A percentile compares a stretch with the other conserved stretches of the same genome.
These are phyloP conservation scores for Cottus gobio DNA, from an alignment of 2,113 vertebrate genomes.

Conservation along the genomic window DNA sequence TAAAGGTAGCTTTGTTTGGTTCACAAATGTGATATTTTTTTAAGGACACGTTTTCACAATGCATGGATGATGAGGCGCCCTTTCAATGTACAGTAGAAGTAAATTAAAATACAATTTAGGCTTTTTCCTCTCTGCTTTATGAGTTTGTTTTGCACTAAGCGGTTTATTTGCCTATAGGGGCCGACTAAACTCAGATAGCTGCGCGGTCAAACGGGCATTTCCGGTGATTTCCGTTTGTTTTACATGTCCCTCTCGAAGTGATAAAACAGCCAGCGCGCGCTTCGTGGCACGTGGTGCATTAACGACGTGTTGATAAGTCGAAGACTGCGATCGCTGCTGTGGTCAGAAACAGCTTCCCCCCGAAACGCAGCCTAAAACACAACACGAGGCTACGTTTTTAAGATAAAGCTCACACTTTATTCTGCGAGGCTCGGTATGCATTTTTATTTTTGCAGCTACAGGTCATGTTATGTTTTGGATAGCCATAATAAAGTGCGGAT, in stretches of 20 bases:
- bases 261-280: slow-evolving; percentile 24
- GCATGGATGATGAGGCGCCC: neutral
- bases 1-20: neutral
- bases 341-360: neutral
- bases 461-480: slow-evolving; percentile 15
- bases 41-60: neutral
- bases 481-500: slow-evolving; percentile 65
- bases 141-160: neutral
- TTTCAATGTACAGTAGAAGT: neutral
- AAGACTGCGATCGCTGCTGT: neutral
- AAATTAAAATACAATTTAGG: neutral
- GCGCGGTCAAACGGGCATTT: slow-evolving; percentile 19
- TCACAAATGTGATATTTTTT: neutral
- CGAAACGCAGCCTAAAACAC: neutral
- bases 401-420: neutral
- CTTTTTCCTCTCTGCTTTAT: neutral
- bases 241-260: slow-evolving; percentile 3
- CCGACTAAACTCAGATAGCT: neutral
- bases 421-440: neutral
- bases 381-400: neutral
- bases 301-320: neutral
- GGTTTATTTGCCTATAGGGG: neutral
- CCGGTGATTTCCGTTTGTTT: slow-evolving; percentile 39
- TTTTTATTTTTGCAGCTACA: slow-evolving; percentile 9
- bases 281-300: slow-evolving; percentile 24